Evolutionary conservation across 2,888 invertebrate species (phyloP).

Genomic region (Rhorus exstirpatorius): DNA sequence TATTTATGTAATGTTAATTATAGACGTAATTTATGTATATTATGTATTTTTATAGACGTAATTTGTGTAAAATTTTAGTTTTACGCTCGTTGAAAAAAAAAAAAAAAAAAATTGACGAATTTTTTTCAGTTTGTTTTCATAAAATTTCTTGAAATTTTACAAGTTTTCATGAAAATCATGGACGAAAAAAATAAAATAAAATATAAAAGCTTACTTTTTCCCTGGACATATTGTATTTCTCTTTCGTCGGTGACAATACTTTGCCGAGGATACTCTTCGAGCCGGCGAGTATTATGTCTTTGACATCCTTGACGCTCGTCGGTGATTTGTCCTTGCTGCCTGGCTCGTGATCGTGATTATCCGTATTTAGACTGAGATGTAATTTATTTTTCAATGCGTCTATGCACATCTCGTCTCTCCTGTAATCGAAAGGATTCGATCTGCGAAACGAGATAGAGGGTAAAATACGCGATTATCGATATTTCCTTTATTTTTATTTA

Average conservation of each 20-base stretch:
- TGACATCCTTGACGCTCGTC: slow-evolving; percentile 90
- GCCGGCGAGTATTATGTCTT: slow-evolving; percentile 90
- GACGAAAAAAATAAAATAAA: background rate
- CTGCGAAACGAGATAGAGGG: slow-evolving; percentile 70
- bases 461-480: background rate
- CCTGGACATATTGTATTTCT: slow-evolving; percentile 87
- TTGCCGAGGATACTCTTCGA: slow-evolving; percentile 92
- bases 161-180: too few species aligned
- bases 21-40: too few species aligned
- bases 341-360: slow-evolving; percentile 81
- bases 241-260: slow-evolving; percentile 92
- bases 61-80: slow-evolving; percentile 16
- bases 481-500: too few species aligned
- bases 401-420: slow-evolving; percentile 82
- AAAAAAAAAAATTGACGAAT: too few species aligned
- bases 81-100: background rate
- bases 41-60: too few species aligned
- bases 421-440: slow-evolving; percentile 85
- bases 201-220: slow-evolving; percentile 83
- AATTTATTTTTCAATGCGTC: slow-evolving; percentile 83
- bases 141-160: too few species aligned
- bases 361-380: slow-evolving; percentile 82
- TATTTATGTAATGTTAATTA: too few species aligned
- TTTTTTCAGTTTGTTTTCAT: too few species aligned
- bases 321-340: slow-evolving; percentile 87